Conservation (phyloP, 2,797 vertebrate species). For the Nyctalus aviator region DNA sequence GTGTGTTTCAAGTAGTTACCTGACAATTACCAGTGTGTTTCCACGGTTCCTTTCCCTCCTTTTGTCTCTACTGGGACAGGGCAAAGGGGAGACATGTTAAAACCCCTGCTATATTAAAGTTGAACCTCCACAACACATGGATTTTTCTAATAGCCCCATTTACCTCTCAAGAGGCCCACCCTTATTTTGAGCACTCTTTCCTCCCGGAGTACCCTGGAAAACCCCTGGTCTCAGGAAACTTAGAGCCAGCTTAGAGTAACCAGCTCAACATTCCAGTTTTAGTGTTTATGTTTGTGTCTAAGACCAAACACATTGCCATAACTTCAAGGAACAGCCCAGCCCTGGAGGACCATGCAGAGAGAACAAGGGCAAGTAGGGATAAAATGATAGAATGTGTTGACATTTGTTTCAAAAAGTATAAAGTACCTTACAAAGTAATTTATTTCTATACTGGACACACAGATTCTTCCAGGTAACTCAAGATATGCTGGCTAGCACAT, state of each 20-base stretch:
- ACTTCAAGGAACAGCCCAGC: not conserved
- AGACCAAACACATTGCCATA: not conserved
- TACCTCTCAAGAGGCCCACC: not conserved
- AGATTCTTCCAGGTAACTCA: conserved; percentile 48
- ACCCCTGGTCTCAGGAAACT: not conserved
- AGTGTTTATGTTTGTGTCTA: not conserved
- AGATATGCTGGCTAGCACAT: not conserved
- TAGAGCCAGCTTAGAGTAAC: not conserved
- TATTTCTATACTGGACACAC: not conserved
- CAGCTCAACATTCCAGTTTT: conserved; percentile 1
- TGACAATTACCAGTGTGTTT: not conserved
- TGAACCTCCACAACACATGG: not conserved
- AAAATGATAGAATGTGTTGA: conserved; percentile 17
- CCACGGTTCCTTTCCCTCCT: not conserved
- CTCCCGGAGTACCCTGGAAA: not conserved
- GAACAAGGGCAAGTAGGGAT: not conserved
- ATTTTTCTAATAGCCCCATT: conserved; percentile 22
- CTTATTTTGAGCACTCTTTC: not conserved
- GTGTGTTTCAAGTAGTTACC: not conserved
- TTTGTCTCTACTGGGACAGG: not conserved
- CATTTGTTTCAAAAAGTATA: conserved; percentile 1
- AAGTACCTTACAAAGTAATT: conserved; percentile 22
- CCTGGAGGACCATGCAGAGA: not conserved
- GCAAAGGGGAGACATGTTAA: not conserved
- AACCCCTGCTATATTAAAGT: not conserved